phyloP scores from a whole-genome alignment of 2,797 vertebrate genomes.

The Linurgus olivaceus region DNA sequence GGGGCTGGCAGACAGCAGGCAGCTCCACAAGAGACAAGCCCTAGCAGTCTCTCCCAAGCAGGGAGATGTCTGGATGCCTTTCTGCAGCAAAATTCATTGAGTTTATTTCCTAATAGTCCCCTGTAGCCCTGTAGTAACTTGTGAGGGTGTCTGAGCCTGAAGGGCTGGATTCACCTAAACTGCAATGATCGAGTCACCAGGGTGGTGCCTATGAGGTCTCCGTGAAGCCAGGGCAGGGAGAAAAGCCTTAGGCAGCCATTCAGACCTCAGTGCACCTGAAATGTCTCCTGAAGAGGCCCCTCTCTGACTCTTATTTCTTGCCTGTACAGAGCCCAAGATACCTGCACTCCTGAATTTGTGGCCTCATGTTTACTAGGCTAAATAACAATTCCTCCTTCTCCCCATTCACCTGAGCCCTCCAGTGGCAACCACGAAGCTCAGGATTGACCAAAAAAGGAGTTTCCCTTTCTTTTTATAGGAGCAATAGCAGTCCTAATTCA shows the following conservation, averaged over 20 bases:
- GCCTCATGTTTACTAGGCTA: neutral
- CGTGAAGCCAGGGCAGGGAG: neutral
- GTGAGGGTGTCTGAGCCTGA: neutral
- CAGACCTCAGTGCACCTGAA: neutral
- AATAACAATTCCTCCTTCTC: neutral
- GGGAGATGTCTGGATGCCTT: neutral
- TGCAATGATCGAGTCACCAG: fast-evolving
- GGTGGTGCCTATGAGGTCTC: fast-evolving
- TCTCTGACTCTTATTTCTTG: neutral
- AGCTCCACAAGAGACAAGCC: neutral
- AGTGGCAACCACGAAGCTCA: neutral
- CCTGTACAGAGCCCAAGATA: neutral
- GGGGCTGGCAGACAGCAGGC: neutral
- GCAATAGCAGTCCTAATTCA: neutral
- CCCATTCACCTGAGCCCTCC: neutral
- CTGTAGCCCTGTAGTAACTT: neutral
- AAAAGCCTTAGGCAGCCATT: neutral
- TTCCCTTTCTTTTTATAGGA: neutral
- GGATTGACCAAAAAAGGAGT: neutral
- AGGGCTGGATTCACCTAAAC: neutral
- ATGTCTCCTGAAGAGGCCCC: neutral
- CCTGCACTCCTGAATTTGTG: neutral
- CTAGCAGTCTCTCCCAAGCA: neutral
- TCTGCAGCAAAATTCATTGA: neutral
- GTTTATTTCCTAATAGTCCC: neutral